Conservation (phyloP, 1,140 invertebrate genomes). For the Caenorhabditis tropicalis region DNA sequence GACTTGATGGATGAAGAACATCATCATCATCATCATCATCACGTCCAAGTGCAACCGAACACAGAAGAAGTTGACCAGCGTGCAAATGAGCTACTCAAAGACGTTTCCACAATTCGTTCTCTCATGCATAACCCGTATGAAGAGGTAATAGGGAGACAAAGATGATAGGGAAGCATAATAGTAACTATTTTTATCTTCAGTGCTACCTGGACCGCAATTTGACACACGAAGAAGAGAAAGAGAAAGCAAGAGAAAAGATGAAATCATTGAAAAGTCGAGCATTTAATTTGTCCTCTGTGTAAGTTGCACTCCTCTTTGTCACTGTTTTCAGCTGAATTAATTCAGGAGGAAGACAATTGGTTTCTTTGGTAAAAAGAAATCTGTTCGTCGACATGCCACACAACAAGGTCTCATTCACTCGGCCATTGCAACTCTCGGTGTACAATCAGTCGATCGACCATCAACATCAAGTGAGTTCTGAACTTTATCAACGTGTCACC, state of each 20-base stretch:
- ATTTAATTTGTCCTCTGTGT: not conserved
- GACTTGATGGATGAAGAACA: slow-evolving; percentile 61
- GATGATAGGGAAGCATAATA: not conserved
- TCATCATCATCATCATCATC: slow-evolving; percentile 22
- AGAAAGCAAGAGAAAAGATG: slow-evolving; percentile 37
- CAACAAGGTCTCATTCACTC: slow-evolving; percentile 45
- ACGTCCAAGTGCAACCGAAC: slow-evolving; percentile 22
- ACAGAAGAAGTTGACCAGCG: slow-evolving; percentile 22
- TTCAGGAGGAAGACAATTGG: slow-evolving; percentile 7
- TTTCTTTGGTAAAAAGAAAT: slow-evolving; percentile 13
- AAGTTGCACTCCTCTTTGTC: not conserved
- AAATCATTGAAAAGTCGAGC: slow-evolving; percentile 22
- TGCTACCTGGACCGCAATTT: slow-evolving; percentile 49
- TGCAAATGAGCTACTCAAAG: slow-evolving; percentile 60
- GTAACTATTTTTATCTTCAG: slow-evolving; percentile 21
- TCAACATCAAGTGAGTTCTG: slow-evolving; percentile 24
- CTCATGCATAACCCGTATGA: slow-evolving; percentile 46
- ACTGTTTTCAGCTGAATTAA: not conserved
- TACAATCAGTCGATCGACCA: slow-evolving; percentile 35
- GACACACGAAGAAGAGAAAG: slow-evolving; percentile 45
- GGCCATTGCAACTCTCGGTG: slow-evolving; percentile 38
- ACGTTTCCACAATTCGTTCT: slow-evolving; percentile 55
- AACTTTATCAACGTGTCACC: not conserved
- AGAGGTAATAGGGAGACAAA: slow-evolving; percentile 1
- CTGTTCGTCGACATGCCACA: slow-evolving; percentile 17